Evolutionary conservation across 2,113 vertebrate species (phyloP), one percentile per base, ranked within the genome.

Genomic region (Lanius collurio): DNA sequence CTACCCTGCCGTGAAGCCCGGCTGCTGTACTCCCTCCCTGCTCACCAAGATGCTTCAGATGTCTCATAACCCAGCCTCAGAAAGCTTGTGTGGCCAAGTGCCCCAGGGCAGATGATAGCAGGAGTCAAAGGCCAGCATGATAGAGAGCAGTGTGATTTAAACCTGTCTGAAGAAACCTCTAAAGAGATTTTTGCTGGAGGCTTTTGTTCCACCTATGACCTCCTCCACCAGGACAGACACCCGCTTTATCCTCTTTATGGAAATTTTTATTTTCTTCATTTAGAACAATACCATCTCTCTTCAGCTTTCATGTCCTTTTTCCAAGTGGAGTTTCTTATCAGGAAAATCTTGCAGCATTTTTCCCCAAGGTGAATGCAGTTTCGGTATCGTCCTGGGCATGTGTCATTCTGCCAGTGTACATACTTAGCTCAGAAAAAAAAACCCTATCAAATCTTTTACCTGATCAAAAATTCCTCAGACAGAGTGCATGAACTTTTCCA

Each of bases 121-220:
- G 65, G 62, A 96, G 96, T 97, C 94, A 94, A 95, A 97, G 96
- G 91, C 90, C 94, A 94, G 67, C 3, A 0, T 15, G 62, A 37
- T 68, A 87, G 79, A 74, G 49, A 41, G 33, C 41, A 31, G 76
- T 2, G 10, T 93, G 93, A 94, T 93, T 97, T 94, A 91, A 97
- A 93, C 76, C 95, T 85, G 68, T 57, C 62, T 47, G 33, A 91
- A 88, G 74, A 78, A 91, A 84, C 49, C 46, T 87, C 96, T 78
- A 65, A 97, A 94, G 93, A 95, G 50, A 46, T 69, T 64, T 87
- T 95, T 76, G 92, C 87, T 87, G 37, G 44, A 63, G 96, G 79
- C 93, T 93, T 93, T 95, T 78, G 42, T 94, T 93, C 83, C 69
- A 63, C 75, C 89, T 94, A 60, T 97, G 96, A 97, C 94, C 96